These are phyloP conservation scores for Drosophila rubida DNA, from an alignment of 2,888 invertebrate species.

Conservation along the genomic window DNA sequence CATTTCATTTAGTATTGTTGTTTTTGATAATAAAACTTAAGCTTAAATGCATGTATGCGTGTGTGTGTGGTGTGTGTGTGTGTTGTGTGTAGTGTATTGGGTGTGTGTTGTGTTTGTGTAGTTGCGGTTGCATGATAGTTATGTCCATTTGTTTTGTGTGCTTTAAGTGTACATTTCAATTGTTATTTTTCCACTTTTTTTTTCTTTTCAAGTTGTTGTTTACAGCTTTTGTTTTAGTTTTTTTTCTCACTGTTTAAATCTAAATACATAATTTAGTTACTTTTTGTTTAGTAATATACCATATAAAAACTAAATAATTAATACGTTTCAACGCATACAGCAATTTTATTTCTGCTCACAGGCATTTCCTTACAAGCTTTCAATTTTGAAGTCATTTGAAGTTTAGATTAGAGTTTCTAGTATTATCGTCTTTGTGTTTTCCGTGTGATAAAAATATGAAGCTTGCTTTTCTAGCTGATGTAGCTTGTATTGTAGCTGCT, in stretches of 20 bases:
- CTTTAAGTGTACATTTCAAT: conserved; percentile 42
- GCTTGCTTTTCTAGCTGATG: conserved; percentile 22
- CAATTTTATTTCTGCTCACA: conserved; percentile 56
- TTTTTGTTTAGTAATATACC: conserved; percentile 61
- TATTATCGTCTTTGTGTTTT: conserved; percentile 46
- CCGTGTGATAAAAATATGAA: conserved; percentile 16
- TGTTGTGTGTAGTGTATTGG: conserved; percentile 1
- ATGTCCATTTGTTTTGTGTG: conserved; percentile 40
- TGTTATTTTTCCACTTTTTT: conserved; percentile 31
- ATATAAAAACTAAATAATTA: conserved; percentile 79
- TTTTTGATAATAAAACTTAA: conserved; percentile 59
- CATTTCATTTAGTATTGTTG: conserved; percentile 39
- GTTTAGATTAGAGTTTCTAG: conserved; percentile 24
- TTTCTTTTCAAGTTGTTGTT: conserved; percentile 24
- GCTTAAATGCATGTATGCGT: conserved; percentile 47
- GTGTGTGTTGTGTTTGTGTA: conserved; percentile 5
- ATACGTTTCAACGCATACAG: conserved; percentile 71
- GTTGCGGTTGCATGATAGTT: conserved; percentile 30
- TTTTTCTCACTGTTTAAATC: conserved; percentile 62
- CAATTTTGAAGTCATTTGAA: conserved; percentile 38
- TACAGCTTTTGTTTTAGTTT: conserved; percentile 35
- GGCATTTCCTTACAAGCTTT: conserved; percentile 36
- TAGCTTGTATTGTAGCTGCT: conserved; percentile 16
- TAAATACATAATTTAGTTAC: conserved; percentile 75
- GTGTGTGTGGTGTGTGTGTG: conserved; percentile 22